Base-by-base conservation (phyloP, 2,888 invertebrate species). In the Lymantria dispar region DNA sequence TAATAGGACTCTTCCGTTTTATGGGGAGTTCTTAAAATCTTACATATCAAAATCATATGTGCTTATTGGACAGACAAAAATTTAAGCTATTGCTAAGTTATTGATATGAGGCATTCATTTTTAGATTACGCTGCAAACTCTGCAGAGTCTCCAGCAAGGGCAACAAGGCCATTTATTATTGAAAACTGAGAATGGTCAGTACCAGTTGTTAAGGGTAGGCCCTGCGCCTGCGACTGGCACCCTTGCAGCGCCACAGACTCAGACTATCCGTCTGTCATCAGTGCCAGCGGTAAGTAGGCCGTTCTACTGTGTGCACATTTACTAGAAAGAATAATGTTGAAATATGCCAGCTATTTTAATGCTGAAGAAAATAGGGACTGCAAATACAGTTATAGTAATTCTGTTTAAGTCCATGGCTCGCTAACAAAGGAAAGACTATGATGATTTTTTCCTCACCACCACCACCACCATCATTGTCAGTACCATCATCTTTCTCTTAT, bases 161-260 rank as follows among this genome's bases (percentile, higher is more conserved):
- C 96, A 97, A 85, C 97, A 96, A 87, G 96, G 98, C 84, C 93
- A 94, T 87, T 93, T 98, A 85, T 94, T 98, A 82, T 93, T 98
- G 85, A 98, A 98, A 93, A 98, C 98, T 80, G 98, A 98, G 92
- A 98, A 97, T 93, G 98, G 98, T 78, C 97, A 98, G 87, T 97
- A 96, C 90, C 98, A 98, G 89, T 93, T 98, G 84, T 92, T 98
- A 80, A 94, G 98, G 84, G 96, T 97, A 72, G 96, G 96, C 64
- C 96, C 96, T 68, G 95, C 96, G 61, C 94, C 96, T 53, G 86
- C 94, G 54, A 92, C 94, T 68, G 77, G 72, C 74, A 76, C 83
- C 56, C 91, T 93, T 70, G 91, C 94, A 75, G 91, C 92, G 80
- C 92, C 93, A 69, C 94, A 92, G 78, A 85, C 94, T 78, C 94